Evolutionary conservation across 2,113 vertebrate genomes (phyloP).

Genomic region (Saccopteryx leptura): DNA sequence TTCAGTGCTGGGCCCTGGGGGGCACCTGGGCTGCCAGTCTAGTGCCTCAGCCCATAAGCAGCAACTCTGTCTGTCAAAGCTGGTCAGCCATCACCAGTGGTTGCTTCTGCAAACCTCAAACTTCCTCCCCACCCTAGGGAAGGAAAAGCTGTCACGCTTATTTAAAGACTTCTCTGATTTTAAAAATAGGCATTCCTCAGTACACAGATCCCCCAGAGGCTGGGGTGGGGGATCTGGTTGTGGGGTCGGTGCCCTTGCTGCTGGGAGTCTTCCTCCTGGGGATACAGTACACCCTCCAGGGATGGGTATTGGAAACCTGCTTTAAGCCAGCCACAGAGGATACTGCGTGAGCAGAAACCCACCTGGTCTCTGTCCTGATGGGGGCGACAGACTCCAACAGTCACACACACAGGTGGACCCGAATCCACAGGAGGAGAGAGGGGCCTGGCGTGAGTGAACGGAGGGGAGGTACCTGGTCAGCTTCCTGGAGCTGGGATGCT

Average conservation of each 20-base stretch:
- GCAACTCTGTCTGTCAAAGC: neutral
- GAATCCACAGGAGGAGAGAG: neutral
- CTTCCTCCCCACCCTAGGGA: slow-evolving; percentile 81
- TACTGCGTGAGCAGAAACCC: neutral
- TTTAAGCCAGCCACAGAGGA: neutral
- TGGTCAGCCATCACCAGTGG: neutral
- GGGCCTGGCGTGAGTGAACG: rapidly evolving
- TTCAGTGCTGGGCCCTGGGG: neutral
- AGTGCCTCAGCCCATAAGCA: neutral
- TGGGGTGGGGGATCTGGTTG: neutral
- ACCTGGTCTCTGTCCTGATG: neutral
- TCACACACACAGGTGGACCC: too few species aligned
- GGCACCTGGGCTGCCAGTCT: rapidly evolving
- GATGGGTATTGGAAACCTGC: neutral
- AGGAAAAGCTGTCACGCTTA: slow-evolving; percentile 78
- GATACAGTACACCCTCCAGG: neutral
- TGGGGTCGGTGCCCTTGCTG: neutral
- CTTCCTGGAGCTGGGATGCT: neutral
- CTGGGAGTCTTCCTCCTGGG: neutral
- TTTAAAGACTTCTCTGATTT: slow-evolving; percentile 83
- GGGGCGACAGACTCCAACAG: neutral
- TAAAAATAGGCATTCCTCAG: slow-evolving; percentile 83
- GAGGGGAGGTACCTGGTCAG: neutral
- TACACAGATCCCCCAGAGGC: neutral
- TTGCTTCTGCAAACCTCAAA: slow-evolving; percentile 73